Evolutionary conservation across 2,113 vertebrate species (phyloP).

Genomic region (Mionectes macconnelli): DNA sequence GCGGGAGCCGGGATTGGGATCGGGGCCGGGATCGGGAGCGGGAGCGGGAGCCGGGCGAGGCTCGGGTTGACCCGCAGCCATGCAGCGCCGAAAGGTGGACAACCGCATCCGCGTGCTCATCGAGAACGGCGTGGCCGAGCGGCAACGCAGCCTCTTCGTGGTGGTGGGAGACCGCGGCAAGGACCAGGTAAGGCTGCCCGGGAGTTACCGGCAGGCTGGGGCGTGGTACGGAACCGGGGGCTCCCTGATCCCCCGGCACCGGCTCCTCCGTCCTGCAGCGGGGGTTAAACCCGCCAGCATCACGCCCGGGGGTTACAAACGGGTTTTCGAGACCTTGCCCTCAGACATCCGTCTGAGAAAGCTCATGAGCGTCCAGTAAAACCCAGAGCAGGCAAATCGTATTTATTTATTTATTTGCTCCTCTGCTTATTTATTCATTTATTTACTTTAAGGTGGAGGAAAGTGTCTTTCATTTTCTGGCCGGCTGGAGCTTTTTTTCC

Average conservation of each 20-base stretch:
- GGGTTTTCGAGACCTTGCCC: not conserved
- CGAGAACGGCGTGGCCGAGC: slow-evolving; percentile 90
- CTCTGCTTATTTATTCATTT: too few species aligned
- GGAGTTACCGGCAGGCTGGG: too few species aligned
- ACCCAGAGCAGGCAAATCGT: too few species aligned
- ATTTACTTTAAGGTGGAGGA: not conserved
- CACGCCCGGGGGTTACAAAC: accelerated
- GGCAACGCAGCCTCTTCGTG: slow-evolving; percentile 87
- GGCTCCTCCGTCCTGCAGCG: not conserved
- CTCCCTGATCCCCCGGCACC: accelerated
- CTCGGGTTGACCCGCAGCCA: slow-evolving; percentile 21
- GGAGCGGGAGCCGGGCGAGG: not conserved
- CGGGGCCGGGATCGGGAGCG: too few species aligned
- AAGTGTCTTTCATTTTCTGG: not conserved
- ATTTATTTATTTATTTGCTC: too few species aligned
- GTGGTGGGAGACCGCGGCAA: slow-evolving; percentile 92
- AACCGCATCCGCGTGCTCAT: slow-evolving; percentile 95
- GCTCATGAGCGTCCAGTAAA: accelerated
- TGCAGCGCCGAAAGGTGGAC: slow-evolving; percentile 93
- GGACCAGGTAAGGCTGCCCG: slow-evolving; percentile 74
- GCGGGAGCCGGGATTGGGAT: not conserved
- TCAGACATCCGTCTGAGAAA: not conserved
- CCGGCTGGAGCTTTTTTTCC: not conserved
- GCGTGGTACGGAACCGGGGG: not conserved
- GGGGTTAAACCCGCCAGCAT: not conserved